phyloP scores from a whole-genome alignment of 35 echinoderm and acorn worm genomes.

The Ptychodera flava region DNA sequence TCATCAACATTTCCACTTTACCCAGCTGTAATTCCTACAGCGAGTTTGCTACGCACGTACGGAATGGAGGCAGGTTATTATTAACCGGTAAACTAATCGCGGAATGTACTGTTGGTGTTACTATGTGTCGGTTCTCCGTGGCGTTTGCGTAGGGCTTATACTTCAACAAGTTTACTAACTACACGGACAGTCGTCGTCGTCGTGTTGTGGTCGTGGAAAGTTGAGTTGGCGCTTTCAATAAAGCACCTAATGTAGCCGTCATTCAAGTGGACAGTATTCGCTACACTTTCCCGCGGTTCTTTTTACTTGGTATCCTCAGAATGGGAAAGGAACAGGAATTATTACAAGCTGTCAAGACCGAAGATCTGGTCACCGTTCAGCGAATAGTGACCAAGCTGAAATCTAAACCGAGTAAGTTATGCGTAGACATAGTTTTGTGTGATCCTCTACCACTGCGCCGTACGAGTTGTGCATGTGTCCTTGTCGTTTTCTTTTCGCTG shows the following conservation, averaged over 20 bases:
- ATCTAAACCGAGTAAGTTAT: conserved; percentile 43
- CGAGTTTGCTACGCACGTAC: not conserved
- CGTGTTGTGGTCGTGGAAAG: too few relatives aligned
- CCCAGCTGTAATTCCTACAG: not conserved
- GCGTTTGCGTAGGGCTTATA: too few relatives aligned
- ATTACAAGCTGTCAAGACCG: conserved; percentile 43
- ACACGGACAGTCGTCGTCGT: too few relatives aligned
- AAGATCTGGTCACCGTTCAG: conserved; percentile 32
- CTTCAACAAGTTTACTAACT: not conserved
- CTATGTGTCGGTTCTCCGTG: not conserved
- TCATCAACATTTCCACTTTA: not conserved
- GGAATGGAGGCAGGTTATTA: not conserved
- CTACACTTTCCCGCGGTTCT: not conserved
- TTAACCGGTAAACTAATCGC: not conserved
- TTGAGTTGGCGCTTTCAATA: too few relatives aligned
- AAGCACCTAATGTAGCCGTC: too few relatives aligned
- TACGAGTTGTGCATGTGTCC: too few relatives aligned
- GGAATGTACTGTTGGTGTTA: not conserved
- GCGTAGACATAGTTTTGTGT: not conserved
- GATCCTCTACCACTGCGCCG: too few relatives aligned
- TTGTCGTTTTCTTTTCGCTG: too few relatives aligned
- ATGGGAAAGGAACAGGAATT: conserved; percentile 56
- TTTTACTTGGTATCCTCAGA: not conserved
- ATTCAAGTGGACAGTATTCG: too few relatives aligned
- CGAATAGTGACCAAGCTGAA: conserved; percentile 38